Base-by-base conservation (phyloP, 2,113 vertebrate genomes). In the Barbus barbus region DNA sequence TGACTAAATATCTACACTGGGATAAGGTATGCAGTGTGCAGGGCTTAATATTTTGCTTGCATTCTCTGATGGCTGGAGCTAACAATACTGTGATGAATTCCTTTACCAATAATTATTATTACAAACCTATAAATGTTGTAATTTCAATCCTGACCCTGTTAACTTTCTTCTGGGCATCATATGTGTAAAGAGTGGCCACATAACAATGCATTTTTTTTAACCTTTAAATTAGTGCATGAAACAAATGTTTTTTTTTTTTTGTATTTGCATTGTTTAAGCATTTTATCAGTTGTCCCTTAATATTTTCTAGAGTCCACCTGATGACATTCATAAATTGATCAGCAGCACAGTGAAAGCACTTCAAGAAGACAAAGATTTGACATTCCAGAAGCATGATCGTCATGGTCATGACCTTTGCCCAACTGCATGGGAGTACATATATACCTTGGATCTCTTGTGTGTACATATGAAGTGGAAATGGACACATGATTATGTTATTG, bases 401-500 rank as follows among this genome's bases (percentile, higher is more conserved):
- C 94, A 94, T 0, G 98, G 98, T 8, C 91, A 95, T 60, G 97
- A 98, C 86, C 90, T 99, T 60, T 95, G 93, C 75, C 88, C 94
- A 9, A 82, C 86, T 74, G 93, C 94, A 0, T 99, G 97, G 98
- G 95, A 98, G 65, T 94, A 93, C 20, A 82, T 99, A 65, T 95
- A 95, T 82, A 94, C 97, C 2, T 84, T 98, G 65, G 96, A 96
- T 13, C 94, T 99, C 1, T 93, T 99, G n/a, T 99, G 97, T 88
- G 91, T 92, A 78, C 94, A 95, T 53, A 93, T 95, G 86, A 96
- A 94, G 65, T 99, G 98, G 98, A 86, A 94, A 22, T 99, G 97
- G 97, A 98, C 95, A 9, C 95, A 97, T 72, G 94, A 96, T 38
- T 92, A 96, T 84, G 84, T 99, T 48, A 94, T 98, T 88, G 93